Evolutionary conservation across 2,797 vertebrate genomes (phyloP).

Genomic region (Gymnopithys bicolor): DNA sequence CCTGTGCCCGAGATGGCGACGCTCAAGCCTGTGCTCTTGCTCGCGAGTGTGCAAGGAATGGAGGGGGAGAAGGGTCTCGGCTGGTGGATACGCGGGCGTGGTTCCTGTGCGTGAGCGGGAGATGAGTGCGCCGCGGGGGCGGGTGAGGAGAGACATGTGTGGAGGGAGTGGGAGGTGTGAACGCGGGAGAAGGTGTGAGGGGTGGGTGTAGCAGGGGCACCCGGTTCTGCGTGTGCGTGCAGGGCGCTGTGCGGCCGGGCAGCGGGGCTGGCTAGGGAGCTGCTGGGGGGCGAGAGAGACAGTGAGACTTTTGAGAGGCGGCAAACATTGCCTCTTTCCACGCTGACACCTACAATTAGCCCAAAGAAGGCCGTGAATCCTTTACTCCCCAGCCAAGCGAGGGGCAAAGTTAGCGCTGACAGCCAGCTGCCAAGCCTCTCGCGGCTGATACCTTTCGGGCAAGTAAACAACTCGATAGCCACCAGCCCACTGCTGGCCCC

Average conservation of each 20-base stretch:
- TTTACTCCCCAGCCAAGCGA: conserved; percentile 50
- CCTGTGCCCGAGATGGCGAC: rapidly evolving
- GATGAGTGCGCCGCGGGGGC: neutral
- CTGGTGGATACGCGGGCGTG: rapidly evolving
- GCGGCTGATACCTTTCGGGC: conserved; percentile 36
- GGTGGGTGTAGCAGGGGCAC: neutral
- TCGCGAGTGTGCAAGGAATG: rapidly evolving
- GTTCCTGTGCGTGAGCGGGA: neutral
- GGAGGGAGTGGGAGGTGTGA: neutral
- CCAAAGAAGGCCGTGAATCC: conserved; percentile 61
- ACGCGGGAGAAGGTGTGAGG: rapidly evolving
- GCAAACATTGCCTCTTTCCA: conserved; percentile 70
- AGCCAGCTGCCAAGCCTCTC: conserved; percentile 53
- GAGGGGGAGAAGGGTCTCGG: neutral
- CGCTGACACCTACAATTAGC: conserved; percentile 72
- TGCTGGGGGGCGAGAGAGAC: neutral
- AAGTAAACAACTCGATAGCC: conserved; percentile 43
- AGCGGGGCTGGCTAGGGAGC: neutral
- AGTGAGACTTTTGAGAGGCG: conserved; percentile 46
- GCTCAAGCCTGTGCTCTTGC: neutral
- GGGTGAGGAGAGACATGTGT: neutral
- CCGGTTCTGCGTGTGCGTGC: neutral
- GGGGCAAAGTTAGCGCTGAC: conserved; percentile 32
- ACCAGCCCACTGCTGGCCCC: neutral
- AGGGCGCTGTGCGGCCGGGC: neutral